Evolutionary conservation across 2,113 vertebrate genomes (phyloP).

Genomic region (Muscicapa adusta): DNA sequence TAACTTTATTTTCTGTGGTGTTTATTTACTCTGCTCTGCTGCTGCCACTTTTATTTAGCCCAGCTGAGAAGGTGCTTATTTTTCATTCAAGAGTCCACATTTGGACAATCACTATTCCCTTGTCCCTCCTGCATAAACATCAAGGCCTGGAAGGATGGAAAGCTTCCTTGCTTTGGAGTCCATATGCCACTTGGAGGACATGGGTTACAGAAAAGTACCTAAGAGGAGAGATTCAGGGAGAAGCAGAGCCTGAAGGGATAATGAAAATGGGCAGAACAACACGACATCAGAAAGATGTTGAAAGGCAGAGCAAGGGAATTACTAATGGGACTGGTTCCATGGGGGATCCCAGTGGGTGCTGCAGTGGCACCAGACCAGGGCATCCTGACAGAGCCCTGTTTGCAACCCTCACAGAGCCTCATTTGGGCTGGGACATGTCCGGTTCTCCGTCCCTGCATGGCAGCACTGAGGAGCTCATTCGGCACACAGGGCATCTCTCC

Average conservation of each 20-base stretch:
- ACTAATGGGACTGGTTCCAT: accelerated
- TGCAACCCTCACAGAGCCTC: neutral
- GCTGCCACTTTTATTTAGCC: neutral
- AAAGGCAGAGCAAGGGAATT: neutral
- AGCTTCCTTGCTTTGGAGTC: neutral
- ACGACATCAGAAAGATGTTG: neutral
- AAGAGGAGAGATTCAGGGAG: neutral
- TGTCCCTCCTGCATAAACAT: neutral
- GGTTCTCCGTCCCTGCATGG: accelerated
- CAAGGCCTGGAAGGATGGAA: neutral
- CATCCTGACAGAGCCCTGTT: too few relatives aligned
- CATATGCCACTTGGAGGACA: accelerated
- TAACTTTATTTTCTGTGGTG: neutral
- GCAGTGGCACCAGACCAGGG: accelerated
- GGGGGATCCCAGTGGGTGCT: neutral
- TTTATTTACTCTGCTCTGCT: neutral
- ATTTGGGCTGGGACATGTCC: neutral
- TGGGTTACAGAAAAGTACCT: neutral
- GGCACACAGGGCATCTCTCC: neutral
- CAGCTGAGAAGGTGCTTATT: neutral
- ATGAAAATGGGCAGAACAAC: accelerated
- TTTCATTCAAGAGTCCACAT: neutral
- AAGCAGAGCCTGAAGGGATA: neutral
- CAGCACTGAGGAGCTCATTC: neutral
- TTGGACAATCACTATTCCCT: neutral